Conservation (phyloP, 1,140 invertebrate genomes). For the Ips typographus region DNA sequence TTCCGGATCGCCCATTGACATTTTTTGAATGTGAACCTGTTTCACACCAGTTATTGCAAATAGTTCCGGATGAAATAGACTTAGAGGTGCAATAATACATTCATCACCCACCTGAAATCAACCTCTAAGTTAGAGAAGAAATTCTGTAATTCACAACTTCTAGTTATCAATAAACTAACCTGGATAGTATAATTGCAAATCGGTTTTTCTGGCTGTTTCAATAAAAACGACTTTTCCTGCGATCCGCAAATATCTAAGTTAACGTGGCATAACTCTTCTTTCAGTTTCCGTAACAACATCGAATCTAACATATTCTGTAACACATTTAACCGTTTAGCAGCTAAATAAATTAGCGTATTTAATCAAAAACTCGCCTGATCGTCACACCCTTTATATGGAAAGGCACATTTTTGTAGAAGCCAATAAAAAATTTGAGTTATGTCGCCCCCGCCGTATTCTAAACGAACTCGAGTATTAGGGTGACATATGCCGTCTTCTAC, state of each 20-base stretch:
- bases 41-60: slow-evolving; percentile 81
- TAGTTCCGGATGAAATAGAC: slow-evolving; percentile 86
- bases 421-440: slow-evolving; percentile 84
- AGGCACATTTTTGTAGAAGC: slow-evolving; percentile 83
- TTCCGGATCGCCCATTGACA: slow-evolving; percentile 80
- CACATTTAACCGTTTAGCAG: background rate
- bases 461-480: slow-evolving; percentile 75
- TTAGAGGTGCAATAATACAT: slow-evolving; percentile 85
- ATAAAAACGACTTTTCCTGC: slow-evolving; percentile 74
- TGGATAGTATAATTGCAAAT: slow-evolving; percentile 75
- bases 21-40: slow-evolving; percentile 69
- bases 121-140: background rate
- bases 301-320: slow-evolving; percentile 65
- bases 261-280: slow-evolving; percentile 89
- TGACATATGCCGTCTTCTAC: slow-evolving; percentile 96
- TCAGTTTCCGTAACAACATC: slow-evolving; percentile 77
- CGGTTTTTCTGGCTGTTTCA: slow-evolving; percentile 72
- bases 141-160: background rate
- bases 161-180: slow-evolving; percentile 44
- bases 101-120: slow-evolving; percentile 74
- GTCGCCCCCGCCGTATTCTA: slow-evolving; percentile 90
- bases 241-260: slow-evolving; percentile 86
- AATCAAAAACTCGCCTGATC: slow-evolving; percentile 49
- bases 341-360: background rate
- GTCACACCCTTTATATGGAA: slow-evolving; percentile 82